These are phyloP conservation scores for Epinephelus cyanopodus DNA, from an alignment of 2,113 vertebrate species.

Conservation along the genomic window DNA sequence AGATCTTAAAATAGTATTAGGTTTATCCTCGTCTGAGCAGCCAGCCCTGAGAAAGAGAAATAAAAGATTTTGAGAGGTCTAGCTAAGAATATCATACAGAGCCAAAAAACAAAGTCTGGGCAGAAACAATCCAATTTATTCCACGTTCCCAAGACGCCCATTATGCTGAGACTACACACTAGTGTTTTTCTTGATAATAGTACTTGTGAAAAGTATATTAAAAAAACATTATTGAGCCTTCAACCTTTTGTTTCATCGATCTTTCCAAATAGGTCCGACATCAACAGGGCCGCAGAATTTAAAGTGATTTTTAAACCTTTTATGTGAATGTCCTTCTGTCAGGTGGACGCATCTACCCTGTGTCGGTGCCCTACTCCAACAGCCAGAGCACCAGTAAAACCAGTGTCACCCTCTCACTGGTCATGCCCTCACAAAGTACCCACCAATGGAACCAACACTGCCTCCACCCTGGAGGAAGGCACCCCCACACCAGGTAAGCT, in stretches of 20 bases:
- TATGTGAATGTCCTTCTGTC: background rate
- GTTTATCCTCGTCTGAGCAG: background rate
- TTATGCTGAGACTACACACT: conserved; percentile 2
- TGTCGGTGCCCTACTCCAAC: conserved; percentile 97
- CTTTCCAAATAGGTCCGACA: background rate
- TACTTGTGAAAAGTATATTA: background rate
- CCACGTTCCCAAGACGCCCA: background rate
- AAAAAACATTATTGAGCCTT: background rate
- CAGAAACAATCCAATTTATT: conserved; percentile 6
- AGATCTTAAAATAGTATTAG: background rate
- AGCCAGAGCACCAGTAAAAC: conserved; percentile 98
- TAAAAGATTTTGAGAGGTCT: background rate
- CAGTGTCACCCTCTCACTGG: conserved; percentile 96
- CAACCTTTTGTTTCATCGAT: background rate
- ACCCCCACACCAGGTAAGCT: conserved; percentile 89
- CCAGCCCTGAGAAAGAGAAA: background rate
- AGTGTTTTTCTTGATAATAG: background rate
- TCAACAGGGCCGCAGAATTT: background rate
- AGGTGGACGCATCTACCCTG: conserved; percentile 95
- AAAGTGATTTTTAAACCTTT: background rate
- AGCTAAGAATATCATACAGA: conserved; percentile 16
- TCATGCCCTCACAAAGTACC: conserved; percentile 96
- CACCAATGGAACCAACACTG: conserved; percentile 96
- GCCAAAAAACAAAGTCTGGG: conserved; percentile 18
- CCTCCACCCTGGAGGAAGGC: conserved; percentile 93